Evolutionary conservation across 2,888 invertebrate genomes (phyloP).

Genomic region (Lapara coniferarum): DNA sequence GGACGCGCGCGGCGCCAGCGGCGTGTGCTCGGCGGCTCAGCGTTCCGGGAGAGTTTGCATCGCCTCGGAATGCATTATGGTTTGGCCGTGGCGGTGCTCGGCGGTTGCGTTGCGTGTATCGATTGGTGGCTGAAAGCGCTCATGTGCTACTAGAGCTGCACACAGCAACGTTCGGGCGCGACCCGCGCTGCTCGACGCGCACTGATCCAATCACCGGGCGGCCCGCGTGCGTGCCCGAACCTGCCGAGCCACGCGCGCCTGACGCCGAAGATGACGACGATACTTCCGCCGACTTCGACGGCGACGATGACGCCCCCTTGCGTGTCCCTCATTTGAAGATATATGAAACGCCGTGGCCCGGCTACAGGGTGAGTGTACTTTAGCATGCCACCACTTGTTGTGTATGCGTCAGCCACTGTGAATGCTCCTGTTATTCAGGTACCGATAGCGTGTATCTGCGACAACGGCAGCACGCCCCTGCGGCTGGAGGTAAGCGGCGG

Average conservation of each 20-base stretch:
- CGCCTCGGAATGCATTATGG: slow-evolving; percentile 91
- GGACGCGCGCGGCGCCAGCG: slow-evolving; percentile 59
- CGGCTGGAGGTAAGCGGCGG: slow-evolving; percentile 54
- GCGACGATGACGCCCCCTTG: slow-evolving; percentile 66
- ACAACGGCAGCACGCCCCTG: slow-evolving; percentile 83
- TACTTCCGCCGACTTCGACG: slow-evolving; percentile 42
- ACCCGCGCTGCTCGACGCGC: slow-evolving; percentile 86
- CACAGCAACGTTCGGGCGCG: slow-evolving; percentile 88
- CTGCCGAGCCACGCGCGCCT: slow-evolving; percentile 43
- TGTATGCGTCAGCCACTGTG: neutral
- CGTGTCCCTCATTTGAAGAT: slow-evolving; percentile 83
- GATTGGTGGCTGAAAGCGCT: slow-evolving; percentile 88
- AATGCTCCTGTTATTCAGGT: slow-evolving; percentile 58
- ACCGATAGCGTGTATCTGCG: slow-evolving; percentile 91
- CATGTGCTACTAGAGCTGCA: slow-evolving; percentile 86
- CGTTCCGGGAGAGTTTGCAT: slow-evolving; percentile 85
- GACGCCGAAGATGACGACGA: slow-evolving; percentile 44
- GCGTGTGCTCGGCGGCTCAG: slow-evolving; percentile 66
- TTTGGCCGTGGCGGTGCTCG: slow-evolving; percentile 92
- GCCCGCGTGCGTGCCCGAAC: slow-evolving; percentile 64
- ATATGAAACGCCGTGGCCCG: slow-evolving; percentile 89
- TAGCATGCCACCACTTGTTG: slow-evolving; percentile 56
- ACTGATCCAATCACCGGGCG: slow-evolving; percentile 89
- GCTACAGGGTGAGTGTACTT: slow-evolving; percentile 74
- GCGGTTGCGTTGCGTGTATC: slow-evolving; percentile 90